These are phyloP conservation scores for Cairina moschata DNA, from an alignment of 2,113 vertebrate genomes.

Conservation along the genomic window DNA sequence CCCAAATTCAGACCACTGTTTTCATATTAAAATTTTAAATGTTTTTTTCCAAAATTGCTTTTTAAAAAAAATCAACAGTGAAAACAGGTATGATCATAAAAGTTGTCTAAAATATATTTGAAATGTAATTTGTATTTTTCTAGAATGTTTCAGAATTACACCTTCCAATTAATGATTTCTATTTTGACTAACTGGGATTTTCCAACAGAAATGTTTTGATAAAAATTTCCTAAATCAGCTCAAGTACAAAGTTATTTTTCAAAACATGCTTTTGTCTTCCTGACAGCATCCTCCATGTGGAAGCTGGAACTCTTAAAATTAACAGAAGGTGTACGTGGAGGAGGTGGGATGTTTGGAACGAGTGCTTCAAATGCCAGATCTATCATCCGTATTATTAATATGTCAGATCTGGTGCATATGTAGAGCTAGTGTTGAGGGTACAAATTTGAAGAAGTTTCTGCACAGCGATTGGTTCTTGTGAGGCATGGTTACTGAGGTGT, in stretches of 20 bases:
- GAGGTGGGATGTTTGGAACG: slow-evolving; percentile 30
- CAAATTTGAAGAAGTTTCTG: not conserved
- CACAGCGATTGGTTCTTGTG: not conserved
- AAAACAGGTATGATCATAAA: not conserved
- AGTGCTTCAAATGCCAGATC: slow-evolving; percentile 17
- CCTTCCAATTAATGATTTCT: not conserved
- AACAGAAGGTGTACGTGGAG: not conserved
- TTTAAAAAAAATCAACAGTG: not conserved
- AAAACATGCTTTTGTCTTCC: slow-evolving; percentile 27
- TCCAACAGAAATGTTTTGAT: not conserved
- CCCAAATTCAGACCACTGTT: not conserved
- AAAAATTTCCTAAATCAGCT: not conserved
- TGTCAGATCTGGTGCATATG: not conserved
- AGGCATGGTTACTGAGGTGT: fast-evolving
- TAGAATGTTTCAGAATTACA: not conserved
- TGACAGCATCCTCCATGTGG: slow-evolving; percentile 4
- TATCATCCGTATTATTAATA: slow-evolving; percentile 15
- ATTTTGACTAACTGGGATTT: not conserved
- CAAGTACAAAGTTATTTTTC: slow-evolving; percentile 7
- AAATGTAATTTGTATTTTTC: not conserved
- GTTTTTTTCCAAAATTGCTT: not conserved
- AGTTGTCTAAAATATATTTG: fast-evolving
- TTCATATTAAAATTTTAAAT: not conserved
- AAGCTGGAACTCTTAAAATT: slow-evolving; percentile 18
- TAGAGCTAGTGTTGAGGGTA: not conserved